A percentile compares a stretch with the other conserved stretches of the same genome.
Conservation (phyloP, 2,113 vertebrate genomes). For the Ceratotherium simum region DNA sequence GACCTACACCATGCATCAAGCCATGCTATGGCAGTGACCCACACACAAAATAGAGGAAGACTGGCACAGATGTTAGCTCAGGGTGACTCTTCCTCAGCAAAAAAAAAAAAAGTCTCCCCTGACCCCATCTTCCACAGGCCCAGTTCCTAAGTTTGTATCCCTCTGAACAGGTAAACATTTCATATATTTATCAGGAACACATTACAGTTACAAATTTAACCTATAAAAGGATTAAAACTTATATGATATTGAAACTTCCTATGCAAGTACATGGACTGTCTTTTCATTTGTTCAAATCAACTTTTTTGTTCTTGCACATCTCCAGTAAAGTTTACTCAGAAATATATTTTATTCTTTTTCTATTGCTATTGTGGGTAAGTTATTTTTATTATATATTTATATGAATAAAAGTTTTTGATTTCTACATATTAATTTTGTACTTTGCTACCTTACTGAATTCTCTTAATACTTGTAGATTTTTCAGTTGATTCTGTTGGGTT, state of each 20-base stretch:
- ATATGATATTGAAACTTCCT: background rate
- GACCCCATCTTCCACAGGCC: background rate
- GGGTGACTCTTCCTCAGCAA: too few species aligned
- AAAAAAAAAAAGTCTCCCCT: background rate
- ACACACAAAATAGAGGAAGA: too few species aligned
- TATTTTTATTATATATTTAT: background rate
- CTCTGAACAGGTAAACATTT: constrained; percentile 27
- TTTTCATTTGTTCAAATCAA: constrained; percentile 29
- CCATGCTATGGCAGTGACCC: too few species aligned
- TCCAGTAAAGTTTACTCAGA: background rate
- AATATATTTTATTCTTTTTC: constrained; percentile 40
- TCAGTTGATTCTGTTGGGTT: constrained; percentile 22
- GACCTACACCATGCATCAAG: too few species aligned
- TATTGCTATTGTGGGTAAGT: background rate
- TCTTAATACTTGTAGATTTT: constrained; percentile 7
- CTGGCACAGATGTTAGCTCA: too few species aligned
- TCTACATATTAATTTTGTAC: constrained; percentile 22
- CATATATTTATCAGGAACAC: background rate
- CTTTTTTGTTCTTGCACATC: constrained; percentile 19
- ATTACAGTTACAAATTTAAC: constrained; percentile 6
- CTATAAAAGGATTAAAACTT: constrained; percentile 16
- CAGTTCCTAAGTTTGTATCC: background rate
- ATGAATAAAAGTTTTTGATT: constrained; percentile 26
- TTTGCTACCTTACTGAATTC: constrained; percentile 26
- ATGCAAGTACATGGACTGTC: background rate